Base-by-base conservation (phyloP, 2,888 invertebrate species). In the Volucella inflata region DNA sequence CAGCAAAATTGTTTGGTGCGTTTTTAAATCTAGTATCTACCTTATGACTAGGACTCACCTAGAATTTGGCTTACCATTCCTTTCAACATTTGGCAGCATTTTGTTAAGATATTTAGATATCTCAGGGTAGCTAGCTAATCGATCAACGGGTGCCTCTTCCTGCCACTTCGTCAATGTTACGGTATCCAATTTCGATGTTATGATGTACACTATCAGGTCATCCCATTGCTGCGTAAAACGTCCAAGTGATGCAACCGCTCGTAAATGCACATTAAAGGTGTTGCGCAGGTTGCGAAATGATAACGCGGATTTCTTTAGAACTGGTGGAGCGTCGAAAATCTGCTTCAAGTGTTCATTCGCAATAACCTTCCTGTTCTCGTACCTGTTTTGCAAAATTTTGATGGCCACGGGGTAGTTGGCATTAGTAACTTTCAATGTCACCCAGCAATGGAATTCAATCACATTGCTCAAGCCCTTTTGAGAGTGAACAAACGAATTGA, bases 351-450 rank as follows among this genome's bases (percentile, higher is more conserved):
- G 62, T 30, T 46, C 62, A n/a, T 17, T 48, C 2, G 48, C 48
- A 14, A 64, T 48, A 3, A 64, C 12, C 30, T 36, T 48, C 14
- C 48, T 64, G 14, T 64, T 50, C 36, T 51, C 50, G 38, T 36
- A 64, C 2, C 38, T 38, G 12, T n/a, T 36, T 50, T 36, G 16
- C 3, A 50, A 36, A 11, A 48, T 48, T 4, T 64, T 48, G 14
- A 64, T 10, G 9, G 55, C 68, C 6, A 68, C 44, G 44, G 16
- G n/a, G 16, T 55, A 68, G 11, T 68, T 68, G 0, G 44, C 55
- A n/a, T 68, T 44, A 16, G 67, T 67, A 10, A 65, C 40, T 12
- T 65, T 40, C 65, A 65, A 65, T 2, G 64, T 36, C 14, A 51
- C 14, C 2, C 42, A 44, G 30, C 55, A 55, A 12, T 55, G 53